Evolutionary conservation across 2,797 vertebrate species (phyloP).

Genomic region (Chaenodraco wilsoni): DNA sequence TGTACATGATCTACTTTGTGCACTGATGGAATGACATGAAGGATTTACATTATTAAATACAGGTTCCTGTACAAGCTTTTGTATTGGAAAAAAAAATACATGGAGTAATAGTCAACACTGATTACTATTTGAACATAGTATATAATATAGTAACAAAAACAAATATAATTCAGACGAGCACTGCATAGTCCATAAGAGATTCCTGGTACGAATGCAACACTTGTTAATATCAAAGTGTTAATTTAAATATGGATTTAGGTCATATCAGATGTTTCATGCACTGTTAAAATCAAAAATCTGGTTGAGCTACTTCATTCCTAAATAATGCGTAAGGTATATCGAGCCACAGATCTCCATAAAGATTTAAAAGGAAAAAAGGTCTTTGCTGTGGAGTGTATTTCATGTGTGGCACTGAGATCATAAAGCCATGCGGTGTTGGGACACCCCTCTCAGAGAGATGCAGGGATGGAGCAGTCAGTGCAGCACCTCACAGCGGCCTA

Average conservation of each 20-base stretch:
- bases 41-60: slow-evolving; percentile 71
- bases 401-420: slow-evolving; percentile 34
- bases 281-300: slow-evolving; percentile 56
- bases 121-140: slow-evolving; percentile 84
- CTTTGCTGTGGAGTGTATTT: slow-evolving; percentile 29
- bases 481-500: slow-evolving; percentile 70
- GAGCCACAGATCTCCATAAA: slow-evolving; percentile 25
- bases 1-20: slow-evolving; percentile 43
- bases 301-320: slow-evolving; percentile 38
- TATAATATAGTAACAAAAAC: slow-evolving; percentile 85
- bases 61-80: slow-evolving; percentile 85
- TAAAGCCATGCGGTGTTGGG: slow-evolving; percentile 69
- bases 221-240: slow-evolving; percentile 74
- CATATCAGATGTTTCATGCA: slow-evolving; percentile 82
- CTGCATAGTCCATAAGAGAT: slow-evolving; percentile 82
- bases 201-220: slow-evolving; percentile 73
- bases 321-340: slow-evolving; percentile 24
- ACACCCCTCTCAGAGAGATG: slow-evolving; percentile 45
- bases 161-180: slow-evolving; percentile 82
- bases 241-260: slow-evolving; percentile 58
- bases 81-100: slow-evolving; percentile 82
- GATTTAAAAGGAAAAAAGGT: slow-evolving; percentile 26
- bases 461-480: slow-evolving; percentile 47
- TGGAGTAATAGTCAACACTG: slow-evolving; percentile 84
- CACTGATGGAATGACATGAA: slow-evolving; percentile 67